Base-by-base conservation (phyloP, 2,113 vertebrate species). In the Leucosticte australis region DNA sequence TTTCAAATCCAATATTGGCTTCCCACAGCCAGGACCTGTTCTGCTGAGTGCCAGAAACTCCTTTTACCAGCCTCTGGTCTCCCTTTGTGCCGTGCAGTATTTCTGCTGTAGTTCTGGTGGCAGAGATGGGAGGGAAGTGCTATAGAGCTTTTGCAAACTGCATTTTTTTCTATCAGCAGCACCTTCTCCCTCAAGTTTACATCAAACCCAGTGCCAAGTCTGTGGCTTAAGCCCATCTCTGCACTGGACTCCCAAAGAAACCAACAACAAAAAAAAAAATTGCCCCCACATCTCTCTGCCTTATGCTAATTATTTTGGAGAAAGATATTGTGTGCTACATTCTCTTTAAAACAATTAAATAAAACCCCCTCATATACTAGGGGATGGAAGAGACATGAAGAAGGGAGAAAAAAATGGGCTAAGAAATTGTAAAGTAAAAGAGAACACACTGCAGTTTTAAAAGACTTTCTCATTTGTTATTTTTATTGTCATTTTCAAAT, bases 401-500 rank as follows among this genome's bases (percentile, higher is more conserved):
- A 80, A 83, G 33, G 27, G 65, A 55, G 33, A 35, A 65, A 81
- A 30, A 84, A 81, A 76, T 35, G 20, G 16, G 12, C 15, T 35
- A 94, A 53, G 28, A 79, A 63, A 88, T n/a, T 15, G 3, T 53
- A 89, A 81, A 67, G 16, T 21, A 42, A 74, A 87, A 20, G 50
- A 57, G 21, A 82, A 56, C 7, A 10, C 19, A 7, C 7, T 35
- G 31, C 6, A 52, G 13, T 37, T 91, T 76, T 31, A 47, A 63
- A 78, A 76, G 5, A 37, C 4, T 77, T 79, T 75, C 47, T 35
- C 26, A 28, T 56, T 73, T 37, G 6, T 39, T 84, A 31, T 68
- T 91, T 90, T 68, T 69, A 63, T 83, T 89, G 13, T 15, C 5
- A 47, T 89, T 92, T 78, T 44, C 28, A 57, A 83, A 56, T 79